phyloP scores from a whole-genome alignment of 1,140 invertebrate genomes.

The Hylyphantes graminicola region DNA sequence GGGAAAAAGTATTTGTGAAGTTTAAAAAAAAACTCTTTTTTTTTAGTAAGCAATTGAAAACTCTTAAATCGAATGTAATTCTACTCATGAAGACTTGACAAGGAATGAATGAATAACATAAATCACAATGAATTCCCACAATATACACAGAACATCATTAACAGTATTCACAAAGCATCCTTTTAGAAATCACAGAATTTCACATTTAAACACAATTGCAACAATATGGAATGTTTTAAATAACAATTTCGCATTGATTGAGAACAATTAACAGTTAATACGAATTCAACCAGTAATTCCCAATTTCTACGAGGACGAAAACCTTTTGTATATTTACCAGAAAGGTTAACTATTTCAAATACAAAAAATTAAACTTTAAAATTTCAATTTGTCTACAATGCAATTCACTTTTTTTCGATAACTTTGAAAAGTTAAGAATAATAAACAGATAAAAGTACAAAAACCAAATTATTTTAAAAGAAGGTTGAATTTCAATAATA shows the following conservation, averaged over 20 bases:
- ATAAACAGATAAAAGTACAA: too few relatives aligned
- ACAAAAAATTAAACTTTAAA: background rate
- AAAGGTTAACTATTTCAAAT: background rate
- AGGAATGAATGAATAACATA: constrained; percentile 1
- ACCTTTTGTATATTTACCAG: background rate
- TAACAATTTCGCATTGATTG: constrained; percentile 15
- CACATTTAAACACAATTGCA: constrained; percentile 55
- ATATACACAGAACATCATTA: constrained; percentile 51
- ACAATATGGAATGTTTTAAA: constrained; percentile 54
- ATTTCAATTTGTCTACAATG: background rate
- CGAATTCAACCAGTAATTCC: too few relatives aligned
- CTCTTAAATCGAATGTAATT: too few relatives aligned
- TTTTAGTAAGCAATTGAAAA: too few relatives aligned
- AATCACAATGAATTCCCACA: constrained; percentile 42
- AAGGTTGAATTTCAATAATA: too few relatives aligned
- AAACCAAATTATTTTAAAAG: too few relatives aligned
- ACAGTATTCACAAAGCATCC: constrained; percentile 54
- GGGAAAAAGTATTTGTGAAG: too few relatives aligned
- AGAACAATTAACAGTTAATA: constrained; percentile 39
- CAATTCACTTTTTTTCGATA: too few relatives aligned
- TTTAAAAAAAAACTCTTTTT: too few relatives aligned
- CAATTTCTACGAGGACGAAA: too few relatives aligned
- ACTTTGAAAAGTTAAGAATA: too few relatives aligned
- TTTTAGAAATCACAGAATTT: constrained; percentile 58
- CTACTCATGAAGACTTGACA: too few relatives aligned